Percentiles rank a stretch among this genome's conserved stretches.
Evolutionary conservation across 2,113 vertebrate genomes (phyloP).

Genomic region (Balaenoptera acutorostrata): DNA sequence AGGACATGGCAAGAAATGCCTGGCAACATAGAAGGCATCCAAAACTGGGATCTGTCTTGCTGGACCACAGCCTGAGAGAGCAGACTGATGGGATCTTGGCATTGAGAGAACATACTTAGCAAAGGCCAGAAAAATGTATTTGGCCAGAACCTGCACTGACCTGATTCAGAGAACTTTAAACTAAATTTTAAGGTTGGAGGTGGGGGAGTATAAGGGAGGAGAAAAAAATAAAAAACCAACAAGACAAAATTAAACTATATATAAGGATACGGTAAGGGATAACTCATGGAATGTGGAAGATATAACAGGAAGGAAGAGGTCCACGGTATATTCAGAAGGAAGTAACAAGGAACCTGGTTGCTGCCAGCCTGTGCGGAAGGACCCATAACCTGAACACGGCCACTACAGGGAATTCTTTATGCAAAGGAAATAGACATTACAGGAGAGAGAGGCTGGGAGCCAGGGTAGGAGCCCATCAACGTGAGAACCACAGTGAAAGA

Average conservation of each 20-base stretch:
- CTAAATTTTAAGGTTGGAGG: constrained; percentile 21
- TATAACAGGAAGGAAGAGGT: background rate
- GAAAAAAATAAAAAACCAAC: background rate
- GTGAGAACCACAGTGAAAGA: background rate
- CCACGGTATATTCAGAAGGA: background rate
- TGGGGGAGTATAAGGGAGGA: background rate
- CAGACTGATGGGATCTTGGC: constrained; percentile 14
- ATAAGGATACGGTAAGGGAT: background rate
- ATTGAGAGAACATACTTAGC: constrained; percentile 5
- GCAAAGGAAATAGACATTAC: background rate
- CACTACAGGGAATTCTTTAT: background rate
- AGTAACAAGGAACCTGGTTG: background rate
- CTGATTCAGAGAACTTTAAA: constrained; percentile 34
- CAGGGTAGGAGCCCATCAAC: background rate
- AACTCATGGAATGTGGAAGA: background rate
- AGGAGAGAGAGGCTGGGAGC: background rate
- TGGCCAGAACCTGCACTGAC: constrained; percentile 25
- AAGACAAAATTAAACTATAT: background rate
- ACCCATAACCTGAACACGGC: background rate
- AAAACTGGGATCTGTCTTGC: background rate
- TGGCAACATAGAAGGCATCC: background rate
- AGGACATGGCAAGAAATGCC: background rate
- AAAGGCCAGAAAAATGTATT: constrained; percentile 58
- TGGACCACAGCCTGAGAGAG: constrained; percentile 25
- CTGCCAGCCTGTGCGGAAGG: background rate